Conservation (phyloP, 2,888 invertebrate species). For the Agrypnus murinus region DNA sequence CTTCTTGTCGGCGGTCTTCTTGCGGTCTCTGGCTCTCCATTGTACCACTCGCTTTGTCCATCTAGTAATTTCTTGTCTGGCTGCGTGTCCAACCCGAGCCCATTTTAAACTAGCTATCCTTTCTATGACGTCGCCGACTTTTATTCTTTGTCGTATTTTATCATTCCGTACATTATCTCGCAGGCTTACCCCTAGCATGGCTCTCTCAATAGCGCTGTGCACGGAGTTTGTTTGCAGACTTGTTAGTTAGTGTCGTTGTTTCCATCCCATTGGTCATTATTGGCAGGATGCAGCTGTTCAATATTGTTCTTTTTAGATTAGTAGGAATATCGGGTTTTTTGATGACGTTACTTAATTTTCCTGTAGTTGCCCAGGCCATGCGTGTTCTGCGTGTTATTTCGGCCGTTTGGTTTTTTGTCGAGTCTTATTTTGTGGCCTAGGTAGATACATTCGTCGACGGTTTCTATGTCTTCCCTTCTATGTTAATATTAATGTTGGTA, state of each 20-base stretch:
- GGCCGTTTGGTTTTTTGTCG: conserved; percentile 1
- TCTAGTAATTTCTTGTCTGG: neutral
- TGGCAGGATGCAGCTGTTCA: neutral
- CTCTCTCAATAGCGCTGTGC: neutral
- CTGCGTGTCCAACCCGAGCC: neutral
- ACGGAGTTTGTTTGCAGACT: neutral
- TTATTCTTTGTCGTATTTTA: neutral
- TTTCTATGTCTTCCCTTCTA: neutral
- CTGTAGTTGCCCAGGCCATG: neutral
- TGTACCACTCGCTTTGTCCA: neutral
- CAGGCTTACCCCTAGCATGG: neutral
- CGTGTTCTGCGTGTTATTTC: neutral
- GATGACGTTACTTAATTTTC: neutral
- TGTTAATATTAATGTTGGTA: neutral
- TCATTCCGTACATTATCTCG: neutral
- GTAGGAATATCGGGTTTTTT: neutral
- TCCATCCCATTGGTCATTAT: neutral
- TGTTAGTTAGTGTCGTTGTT: neutral
- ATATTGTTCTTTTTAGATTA: neutral
- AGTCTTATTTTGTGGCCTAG: neutral
- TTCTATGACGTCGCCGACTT: neutral
- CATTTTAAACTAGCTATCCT: neutral
- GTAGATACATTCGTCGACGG: neutral
- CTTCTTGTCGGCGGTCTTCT: neutral
- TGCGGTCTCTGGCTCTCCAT: neutral